Evolutionary conservation across 2,113 vertebrate species (phyloP), one percentile per base, ranked within the genome.

Genomic region (Chloroceryle aenea): DNA sequence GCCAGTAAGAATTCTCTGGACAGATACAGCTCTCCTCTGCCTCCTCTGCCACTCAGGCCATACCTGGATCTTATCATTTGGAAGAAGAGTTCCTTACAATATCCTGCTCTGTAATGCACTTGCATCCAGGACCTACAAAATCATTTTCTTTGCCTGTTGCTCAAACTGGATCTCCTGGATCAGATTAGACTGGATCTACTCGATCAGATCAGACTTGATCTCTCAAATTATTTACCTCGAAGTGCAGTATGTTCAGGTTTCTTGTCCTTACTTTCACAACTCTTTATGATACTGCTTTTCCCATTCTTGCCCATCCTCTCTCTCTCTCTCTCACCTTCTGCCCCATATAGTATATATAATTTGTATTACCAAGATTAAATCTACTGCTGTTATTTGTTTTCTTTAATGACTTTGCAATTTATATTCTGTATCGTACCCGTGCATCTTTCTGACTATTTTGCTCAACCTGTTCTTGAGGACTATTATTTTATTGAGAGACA

Each of bases 11-110:
- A 67, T 69, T 47, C 58, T 27, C 23, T 13, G 38, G 36, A 29
- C 14, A 43, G 19, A 40, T 47, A 50, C 34, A 67, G 27, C 17
- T 61, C 21, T 83, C 17, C 15, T 79, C 58, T 76, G 84, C 58
- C 40, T 66, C 22, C 0, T 15, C 43, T 21, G 5, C 32, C 38
- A 22, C n/a, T 63, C 6, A 0, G 34, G 27, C 53, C 4, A 0
- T 23, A 15, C 48, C 13, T 67, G 42, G 42, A 55, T 38, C 21
- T 40, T 14, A 9, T 0, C 2, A 3, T 36, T 40, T 38, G 67
- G 17, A 45, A 38, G 36, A 61, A 4, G n/a, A 30, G 30, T 38
- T 90, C 53, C 73, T 75, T 16, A 11, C 26, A 50, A 0, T 45
- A 22, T 69, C 72, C 50, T 81, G 21, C 36, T 85, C 66, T 62